Conservation (phyloP, 2,113 vertebrate genomes). For the Tetrax tetrax region DNA sequence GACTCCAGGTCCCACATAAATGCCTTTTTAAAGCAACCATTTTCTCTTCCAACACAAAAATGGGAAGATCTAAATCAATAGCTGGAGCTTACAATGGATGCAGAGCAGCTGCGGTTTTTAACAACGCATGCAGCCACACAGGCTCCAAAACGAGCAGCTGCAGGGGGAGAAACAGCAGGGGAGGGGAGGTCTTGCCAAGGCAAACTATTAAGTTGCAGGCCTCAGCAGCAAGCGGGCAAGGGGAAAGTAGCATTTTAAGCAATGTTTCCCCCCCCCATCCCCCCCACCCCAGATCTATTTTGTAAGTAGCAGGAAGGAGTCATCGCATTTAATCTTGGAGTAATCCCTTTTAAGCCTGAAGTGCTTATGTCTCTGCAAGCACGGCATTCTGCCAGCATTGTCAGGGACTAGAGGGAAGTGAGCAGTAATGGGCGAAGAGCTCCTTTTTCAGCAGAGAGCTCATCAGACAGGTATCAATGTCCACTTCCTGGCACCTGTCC, state of each 20-base stretch:
- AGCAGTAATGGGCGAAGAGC: neutral
- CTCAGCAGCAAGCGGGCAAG: neutral
- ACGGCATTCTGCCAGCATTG: neutral
- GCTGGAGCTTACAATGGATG: neutral
- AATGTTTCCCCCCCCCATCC: neutral
- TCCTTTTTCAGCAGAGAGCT: neutral
- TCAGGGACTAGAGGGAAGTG: neutral
- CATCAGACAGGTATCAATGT: neutral
- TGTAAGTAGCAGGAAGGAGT: neutral
- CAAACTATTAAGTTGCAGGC: neutral
- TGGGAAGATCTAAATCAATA: slow-evolving; percentile 36
- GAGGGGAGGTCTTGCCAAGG: neutral
- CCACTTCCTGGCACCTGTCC: neutral
- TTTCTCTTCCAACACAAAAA: slow-evolving; percentile 34
- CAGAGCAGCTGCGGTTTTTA: slow-evolving; percentile 31
- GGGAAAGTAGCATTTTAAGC: neutral
- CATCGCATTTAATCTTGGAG: slow-evolving; percentile 24
- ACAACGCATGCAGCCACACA: fast-evolving
- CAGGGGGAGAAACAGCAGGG: neutral
- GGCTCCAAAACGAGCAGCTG: slow-evolving; percentile 47
- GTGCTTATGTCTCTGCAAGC: neutral
- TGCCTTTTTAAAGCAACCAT: slow-evolving; percentile 23
- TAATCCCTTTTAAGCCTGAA: slow-evolving; percentile 22
- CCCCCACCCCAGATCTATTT: neutral
- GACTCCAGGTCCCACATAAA: neutral